Base-by-base conservation (phyloP, 2,888 invertebrate genomes). In the Lampropteryx suffumata region DNA sequence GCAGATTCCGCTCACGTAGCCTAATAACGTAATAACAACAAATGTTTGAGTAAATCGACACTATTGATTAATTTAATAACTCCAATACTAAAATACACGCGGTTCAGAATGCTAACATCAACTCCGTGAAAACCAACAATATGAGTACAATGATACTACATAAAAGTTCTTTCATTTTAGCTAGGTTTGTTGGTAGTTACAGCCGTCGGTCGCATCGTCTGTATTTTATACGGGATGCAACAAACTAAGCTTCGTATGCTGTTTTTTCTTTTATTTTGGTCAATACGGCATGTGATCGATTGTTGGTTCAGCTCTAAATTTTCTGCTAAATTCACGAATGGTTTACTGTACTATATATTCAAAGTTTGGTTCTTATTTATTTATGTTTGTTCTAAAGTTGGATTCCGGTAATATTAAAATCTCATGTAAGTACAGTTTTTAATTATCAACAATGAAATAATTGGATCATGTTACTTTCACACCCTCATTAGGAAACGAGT, bases 1-100 rank as follows among this genome's bases (percentile, higher is more conserved):
- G 30, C 26, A 47, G 36, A 50, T 51, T 46, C 49, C 28, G 24
- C 35, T 47, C 48, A 41, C 49, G 51, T 56, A 50, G 48, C 41
- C 49, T 45, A 50, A 57, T 59, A 50, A 57, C 48, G 50, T 41
- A 53, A 55, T 48, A 53, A 50, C 47, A 51, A 42, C 51, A 52
- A 52, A 44, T 48, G 29, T 47, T 47, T 42, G 33, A 42, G 46
- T 41, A 21, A 24, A 33, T 47, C 33, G 34, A 26, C 33, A 47
- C 26, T 37, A 21, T 29, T 42, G 30, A 47, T 52, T 52, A 47
- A 46, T 50, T 36, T 29, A 47, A 52, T 14, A 9, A 11, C 34
- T 35, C 17, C 34, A 17, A 30, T 42, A 30, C 13, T 27, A 26
- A 33, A 24, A 28, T 36, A 33, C 12, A 36, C 17, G n/a, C n/a